Percentiles rank a stretch among this genome's conserved stretches.
phyloP scores from a whole-genome alignment of 2,797 vertebrate species.

The Pipistrellus kuhlii region DNA sequence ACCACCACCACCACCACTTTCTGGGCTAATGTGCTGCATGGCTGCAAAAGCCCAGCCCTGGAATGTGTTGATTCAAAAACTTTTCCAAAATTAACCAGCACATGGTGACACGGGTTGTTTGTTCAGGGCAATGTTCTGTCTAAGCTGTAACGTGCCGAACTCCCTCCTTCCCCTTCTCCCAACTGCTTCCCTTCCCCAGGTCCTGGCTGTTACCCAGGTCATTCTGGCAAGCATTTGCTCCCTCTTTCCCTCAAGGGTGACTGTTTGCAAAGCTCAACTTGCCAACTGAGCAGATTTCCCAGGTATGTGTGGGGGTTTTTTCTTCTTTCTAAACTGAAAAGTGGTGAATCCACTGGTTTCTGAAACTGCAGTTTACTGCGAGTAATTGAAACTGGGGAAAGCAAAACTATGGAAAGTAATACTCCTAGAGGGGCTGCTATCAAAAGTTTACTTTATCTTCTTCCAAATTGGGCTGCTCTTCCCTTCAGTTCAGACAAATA shows the following conservation, averaged over 20 bases:
- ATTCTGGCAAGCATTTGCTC: conserved; percentile 27
- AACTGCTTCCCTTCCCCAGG: background rate
- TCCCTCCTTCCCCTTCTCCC: background rate
- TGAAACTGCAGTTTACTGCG: background rate
- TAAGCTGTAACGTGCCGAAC: background rate
- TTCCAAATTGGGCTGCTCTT: conserved; percentile 12
- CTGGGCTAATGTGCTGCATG: background rate
- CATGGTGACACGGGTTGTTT: conserved; percentile 54
- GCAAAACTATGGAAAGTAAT: background rate
- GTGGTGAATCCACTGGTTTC: background rate
- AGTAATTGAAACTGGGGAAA: background rate
- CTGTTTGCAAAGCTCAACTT: conserved; percentile 80
- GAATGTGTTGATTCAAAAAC: conserved; percentile 64
- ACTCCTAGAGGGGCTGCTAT: background rate
- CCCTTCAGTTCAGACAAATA: background rate
- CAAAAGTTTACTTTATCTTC: background rate
- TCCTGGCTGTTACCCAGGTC: conserved; percentile 28
- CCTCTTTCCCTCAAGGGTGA: conserved; percentile 70
- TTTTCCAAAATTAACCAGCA: conserved; percentile 64
- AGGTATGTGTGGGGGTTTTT: background rate
- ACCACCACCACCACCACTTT: background rate
- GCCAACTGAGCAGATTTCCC: conserved; percentile 84
- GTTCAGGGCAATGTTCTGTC: conserved; percentile 22
- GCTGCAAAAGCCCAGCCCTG: conserved; percentile 14
- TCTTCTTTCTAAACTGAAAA: conserved; percentile 34